Evolutionary conservation across 1,140 invertebrate genomes (phyloP).

Genomic region (Drosophila baimaii): DNA sequence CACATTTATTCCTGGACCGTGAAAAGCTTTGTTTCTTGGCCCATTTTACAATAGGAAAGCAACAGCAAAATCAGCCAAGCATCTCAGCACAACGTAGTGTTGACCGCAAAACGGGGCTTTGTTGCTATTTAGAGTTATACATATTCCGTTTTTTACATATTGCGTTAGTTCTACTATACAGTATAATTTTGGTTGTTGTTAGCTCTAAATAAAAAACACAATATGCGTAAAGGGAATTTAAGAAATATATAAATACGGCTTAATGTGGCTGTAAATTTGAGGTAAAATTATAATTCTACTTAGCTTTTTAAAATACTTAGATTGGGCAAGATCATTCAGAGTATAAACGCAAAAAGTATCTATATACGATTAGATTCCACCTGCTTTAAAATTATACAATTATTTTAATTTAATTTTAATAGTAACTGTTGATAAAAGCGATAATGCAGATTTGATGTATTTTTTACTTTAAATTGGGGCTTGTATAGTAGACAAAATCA

Average conservation of each 20-base stretch:
- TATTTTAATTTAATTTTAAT: too few species aligned
- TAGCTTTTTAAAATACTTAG: not conserved
- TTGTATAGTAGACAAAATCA: too few species aligned
- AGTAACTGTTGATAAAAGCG: too few species aligned
- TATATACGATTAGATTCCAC: too few species aligned
- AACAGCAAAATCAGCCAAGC: slow-evolving; percentile 28
- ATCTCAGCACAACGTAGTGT: slow-evolving; percentile 3
- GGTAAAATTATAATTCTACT: too few species aligned
- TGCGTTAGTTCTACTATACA: not conserved
- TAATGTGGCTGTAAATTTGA: too few species aligned
- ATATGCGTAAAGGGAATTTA: not conserved
- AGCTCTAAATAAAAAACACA: not conserved
- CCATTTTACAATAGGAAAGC: slow-evolving; percentile 29
- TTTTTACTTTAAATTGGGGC: not conserved
- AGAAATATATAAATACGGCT: not conserved
- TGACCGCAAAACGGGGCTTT: slow-evolving; percentile 5
- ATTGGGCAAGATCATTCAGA: not conserved
- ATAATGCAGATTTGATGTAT: too few species aligned
- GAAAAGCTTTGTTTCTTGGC: slow-evolving; percentile 44
- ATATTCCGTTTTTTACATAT: not conserved
- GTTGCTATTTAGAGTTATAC: not conserved
- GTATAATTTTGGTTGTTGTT: not conserved
- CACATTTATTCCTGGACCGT: slow-evolving; percentile 24
- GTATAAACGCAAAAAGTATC: too few species aligned
- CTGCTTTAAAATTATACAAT: too few species aligned